Evolutionary conservation across 35 echinoderm and acorn worm genomes (phyloP).

Genomic region (Anneissia japonica): DNA sequence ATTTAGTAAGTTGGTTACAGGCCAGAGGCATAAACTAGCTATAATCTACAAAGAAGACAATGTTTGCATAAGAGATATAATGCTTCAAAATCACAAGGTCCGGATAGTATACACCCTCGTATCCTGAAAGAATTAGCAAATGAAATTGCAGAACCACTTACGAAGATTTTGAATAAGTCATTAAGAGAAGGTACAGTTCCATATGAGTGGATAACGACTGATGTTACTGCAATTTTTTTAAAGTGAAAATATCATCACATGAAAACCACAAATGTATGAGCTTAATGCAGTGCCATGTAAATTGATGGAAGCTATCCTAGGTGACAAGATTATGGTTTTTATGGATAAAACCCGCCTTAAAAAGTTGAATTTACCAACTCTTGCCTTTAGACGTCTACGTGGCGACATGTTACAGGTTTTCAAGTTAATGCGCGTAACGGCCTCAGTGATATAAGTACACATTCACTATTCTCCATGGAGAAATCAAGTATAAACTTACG

Average conservation of each 20-base stretch:
- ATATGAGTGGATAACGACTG: constrained; percentile 2
- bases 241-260: constrained; percentile 14
- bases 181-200: not conserved
- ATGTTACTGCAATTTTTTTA: constrained; percentile 10
- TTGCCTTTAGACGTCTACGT: constrained; percentile 32
- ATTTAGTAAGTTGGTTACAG: no score
- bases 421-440: constrained; percentile 39
- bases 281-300: no score
- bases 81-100: constrained; percentile 16
- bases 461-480: no score
- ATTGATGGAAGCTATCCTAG: no score
- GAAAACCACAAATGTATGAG: no score
- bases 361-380: constrained; percentile 17
- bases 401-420: constrained; percentile 46
- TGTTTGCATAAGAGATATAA: no score
- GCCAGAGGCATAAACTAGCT: no score
- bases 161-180: constrained; percentile 29
- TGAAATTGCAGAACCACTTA: not conserved
- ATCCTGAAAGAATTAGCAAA: constrained; percentile 3
- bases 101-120: constrained; percentile 6
- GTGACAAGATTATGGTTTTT: no score
- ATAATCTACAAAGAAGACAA: no score
- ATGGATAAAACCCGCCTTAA: no score
- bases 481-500: no score
- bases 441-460: not conserved